A percentile compares a stretch with the other conserved stretches of the same genome.
Evolutionary conservation across 2,797 vertebrate genomes (phyloP).

Genomic region (Falco biarmicus): DNA sequence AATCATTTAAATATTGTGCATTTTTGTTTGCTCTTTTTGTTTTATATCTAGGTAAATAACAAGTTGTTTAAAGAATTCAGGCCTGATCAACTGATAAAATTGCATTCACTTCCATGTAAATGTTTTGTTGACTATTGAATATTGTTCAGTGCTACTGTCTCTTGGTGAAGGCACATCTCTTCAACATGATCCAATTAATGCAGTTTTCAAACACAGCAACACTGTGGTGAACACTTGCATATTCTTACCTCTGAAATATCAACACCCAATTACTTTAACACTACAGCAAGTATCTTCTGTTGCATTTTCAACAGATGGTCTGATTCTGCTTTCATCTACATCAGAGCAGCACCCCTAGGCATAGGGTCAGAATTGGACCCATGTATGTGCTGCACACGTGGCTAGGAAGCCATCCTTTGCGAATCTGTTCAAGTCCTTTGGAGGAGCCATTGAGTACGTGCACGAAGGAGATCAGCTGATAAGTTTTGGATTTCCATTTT

Average conservation of each 20-base stretch:
- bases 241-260: neutral
- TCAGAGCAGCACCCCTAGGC: neutral
- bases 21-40: neutral
- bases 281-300: neutral
- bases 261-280: neutral
- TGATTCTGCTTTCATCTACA: neutral
- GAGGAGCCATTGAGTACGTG: neutral
- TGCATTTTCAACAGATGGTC: neutral
- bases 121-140: neutral
- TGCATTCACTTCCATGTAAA: neutral
- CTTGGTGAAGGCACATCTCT: neutral
- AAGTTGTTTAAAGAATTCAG: neutral
- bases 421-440: neutral
- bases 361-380: neutral
- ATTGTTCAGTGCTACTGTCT: neutral
- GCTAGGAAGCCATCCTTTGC: neutral
- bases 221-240: neutral
- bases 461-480: neutral
- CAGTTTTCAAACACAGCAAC: neutral
- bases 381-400: accelerated
- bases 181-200: neutral
- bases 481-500: neutral
- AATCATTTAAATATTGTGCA: neutral
- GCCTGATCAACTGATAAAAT: neutral
- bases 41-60: neutral